Conservation (phyloP, 2,113 vertebrate genomes). For the Gyps fulvus region DNA sequence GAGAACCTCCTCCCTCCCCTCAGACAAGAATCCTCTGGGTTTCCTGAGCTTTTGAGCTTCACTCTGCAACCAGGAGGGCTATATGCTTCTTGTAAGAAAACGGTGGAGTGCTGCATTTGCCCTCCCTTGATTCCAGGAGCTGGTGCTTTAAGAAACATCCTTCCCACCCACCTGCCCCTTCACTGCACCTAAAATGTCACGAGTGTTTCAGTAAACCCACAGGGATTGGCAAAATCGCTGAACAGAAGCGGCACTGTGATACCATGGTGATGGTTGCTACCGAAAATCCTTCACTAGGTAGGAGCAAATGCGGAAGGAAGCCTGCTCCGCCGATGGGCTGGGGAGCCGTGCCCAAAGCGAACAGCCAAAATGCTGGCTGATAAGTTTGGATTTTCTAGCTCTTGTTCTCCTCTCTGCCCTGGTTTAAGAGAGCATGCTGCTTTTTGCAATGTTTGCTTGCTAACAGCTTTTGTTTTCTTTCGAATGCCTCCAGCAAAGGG, state of each 20-base stretch:
- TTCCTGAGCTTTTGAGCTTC: background rate
- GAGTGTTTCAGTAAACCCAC: conserved; percentile 12
- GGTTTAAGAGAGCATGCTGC: background rate
- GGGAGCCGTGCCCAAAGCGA: background rate
- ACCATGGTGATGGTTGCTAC: conserved; percentile 66
- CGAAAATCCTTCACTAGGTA: conserved; percentile 25
- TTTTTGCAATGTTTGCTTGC: background rate
- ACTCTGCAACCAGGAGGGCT: background rate
- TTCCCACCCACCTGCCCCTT: conserved; percentile 41
- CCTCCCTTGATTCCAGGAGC: background rate
- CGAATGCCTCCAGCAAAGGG: rapidly evolving
- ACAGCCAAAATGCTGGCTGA: background rate
- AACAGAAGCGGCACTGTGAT: background rate
- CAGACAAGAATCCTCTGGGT: background rate
- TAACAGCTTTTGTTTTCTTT: background rate
- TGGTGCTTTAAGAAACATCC: conserved; percentile 2
- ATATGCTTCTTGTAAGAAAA: background rate
- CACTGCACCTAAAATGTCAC: conserved; percentile 31
- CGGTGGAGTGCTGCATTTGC: background rate
- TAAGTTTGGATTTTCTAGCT: conserved; percentile 34
- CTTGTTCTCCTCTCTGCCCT: background rate
- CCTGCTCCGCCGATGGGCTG: background rate
- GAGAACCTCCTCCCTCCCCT: background rate
- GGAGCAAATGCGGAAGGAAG: background rate
- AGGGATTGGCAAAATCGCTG: background rate